Evolutionary conservation across 1,140 invertebrate genomes (phyloP).

Genomic region (Meloidogyne hapla): DNA sequence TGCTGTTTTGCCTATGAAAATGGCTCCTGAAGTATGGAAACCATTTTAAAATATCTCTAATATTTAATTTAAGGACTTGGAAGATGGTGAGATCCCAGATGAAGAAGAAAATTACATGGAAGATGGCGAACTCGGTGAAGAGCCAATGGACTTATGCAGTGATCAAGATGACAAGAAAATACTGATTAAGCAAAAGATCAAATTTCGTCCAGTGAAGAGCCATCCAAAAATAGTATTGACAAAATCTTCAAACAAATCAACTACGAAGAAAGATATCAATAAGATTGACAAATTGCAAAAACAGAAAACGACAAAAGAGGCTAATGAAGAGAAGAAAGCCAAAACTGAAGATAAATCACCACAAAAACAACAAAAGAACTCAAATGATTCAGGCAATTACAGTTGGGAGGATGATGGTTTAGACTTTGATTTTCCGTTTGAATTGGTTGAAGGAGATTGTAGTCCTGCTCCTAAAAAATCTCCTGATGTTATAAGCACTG

Average conservation of each 20-base stretch:
- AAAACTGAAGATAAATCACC: not conserved
- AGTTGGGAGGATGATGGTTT: not conserved
- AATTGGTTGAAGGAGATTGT: not conserved
- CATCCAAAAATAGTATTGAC: not conserved
- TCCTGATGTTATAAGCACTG: not conserved
- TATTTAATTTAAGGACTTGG: not conserved
- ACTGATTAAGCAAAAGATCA: not conserved
- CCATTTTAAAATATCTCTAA: not conserved
- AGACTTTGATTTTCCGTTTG: conserved; percentile 5
- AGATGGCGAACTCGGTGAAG: not conserved
- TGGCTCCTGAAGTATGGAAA: not conserved
- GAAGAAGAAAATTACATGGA: not conserved
- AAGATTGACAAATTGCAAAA: not conserved
- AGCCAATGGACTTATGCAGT: not conserved
- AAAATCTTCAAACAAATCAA: not conserved
- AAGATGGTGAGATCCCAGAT: not conserved
- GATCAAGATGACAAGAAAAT: not conserved
- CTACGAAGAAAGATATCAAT: not conserved
- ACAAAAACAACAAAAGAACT: not conserved
- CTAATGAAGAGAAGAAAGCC: not conserved
- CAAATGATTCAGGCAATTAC: not conserved
- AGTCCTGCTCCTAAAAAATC: not conserved
- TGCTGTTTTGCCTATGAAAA: not conserved
- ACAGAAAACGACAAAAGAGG: no score
- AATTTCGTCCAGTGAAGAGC: not conserved